phyloP scores from a whole-genome alignment of 2,113 vertebrate genomes.

The Megaceryle torquata region DNA sequence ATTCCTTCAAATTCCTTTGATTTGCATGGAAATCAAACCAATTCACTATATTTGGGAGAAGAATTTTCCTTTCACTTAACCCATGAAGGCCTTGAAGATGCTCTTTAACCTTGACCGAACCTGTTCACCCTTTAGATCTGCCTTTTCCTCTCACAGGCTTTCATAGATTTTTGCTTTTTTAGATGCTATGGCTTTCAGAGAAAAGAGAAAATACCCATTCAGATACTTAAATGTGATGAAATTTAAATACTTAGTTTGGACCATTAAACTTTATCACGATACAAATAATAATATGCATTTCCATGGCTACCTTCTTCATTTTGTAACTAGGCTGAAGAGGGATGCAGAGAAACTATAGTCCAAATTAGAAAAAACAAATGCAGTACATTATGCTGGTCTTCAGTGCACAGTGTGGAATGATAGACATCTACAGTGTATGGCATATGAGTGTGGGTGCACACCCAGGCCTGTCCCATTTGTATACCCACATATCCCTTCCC shows the following conservation, averaged over 20 bases:
- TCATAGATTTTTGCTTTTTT: neutral
- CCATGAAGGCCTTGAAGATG: neutral
- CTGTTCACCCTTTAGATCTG: neutral
- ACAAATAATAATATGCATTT: neutral
- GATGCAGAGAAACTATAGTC: neutral
- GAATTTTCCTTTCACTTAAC: neutral
- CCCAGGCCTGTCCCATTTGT: neutral
- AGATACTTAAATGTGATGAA: neutral
- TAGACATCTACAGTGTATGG: neutral
- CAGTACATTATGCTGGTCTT: neutral
- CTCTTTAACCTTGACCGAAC: neutral
- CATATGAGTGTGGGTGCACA: rapidly evolving
- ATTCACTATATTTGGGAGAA: neutral
- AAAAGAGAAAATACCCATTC: neutral
- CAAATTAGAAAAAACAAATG: neutral
- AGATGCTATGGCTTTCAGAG: neutral
- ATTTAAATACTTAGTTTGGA: neutral
- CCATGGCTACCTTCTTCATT: neutral
- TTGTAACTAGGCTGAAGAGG: neutral
- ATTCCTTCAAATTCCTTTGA: neutral
- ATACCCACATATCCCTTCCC: neutral
- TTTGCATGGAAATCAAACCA: neutral
- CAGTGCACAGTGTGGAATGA: neutral
- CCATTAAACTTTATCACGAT: neutral
- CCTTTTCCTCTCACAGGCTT: neutral